phyloP scores from a whole-genome alignment of 1,140 invertebrate genomes.

The Meteorus sp. region DNA sequence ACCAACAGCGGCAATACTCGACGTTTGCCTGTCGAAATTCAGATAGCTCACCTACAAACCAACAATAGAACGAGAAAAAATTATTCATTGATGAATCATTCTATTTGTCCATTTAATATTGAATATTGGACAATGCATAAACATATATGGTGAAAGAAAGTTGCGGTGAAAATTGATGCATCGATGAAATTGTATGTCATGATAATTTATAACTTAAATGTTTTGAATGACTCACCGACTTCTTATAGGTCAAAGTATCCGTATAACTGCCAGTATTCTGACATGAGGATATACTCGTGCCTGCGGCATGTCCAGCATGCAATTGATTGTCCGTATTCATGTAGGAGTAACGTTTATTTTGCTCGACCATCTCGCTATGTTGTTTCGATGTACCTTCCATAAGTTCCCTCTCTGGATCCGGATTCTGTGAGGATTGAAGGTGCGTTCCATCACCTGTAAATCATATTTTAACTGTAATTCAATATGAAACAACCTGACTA shows the following conservation, averaged over 20 bases:
- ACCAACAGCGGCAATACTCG: slow-evolving; percentile 73
- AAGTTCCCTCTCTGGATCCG: slow-evolving; percentile 52
- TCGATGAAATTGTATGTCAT: slow-evolving; percentile 12
- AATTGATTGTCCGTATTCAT: slow-evolving; percentile 54
- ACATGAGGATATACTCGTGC: slow-evolving; percentile 55
- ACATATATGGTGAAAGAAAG: background rate
- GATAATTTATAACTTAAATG: slow-evolving; percentile 18
- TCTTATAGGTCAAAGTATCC: slow-evolving; percentile 57
- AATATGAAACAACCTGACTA: background rate
- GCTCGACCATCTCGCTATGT: slow-evolving; percentile 51
- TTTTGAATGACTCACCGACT: slow-evolving; percentile 41
- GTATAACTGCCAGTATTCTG: slow-evolving; percentile 53
- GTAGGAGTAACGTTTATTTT: slow-evolving; percentile 53
- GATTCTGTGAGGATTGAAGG: slow-evolving; percentile 51
- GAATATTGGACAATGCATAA: slow-evolving; percentile 30
- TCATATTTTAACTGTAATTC: slow-evolving; percentile 22
- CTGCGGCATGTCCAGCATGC: slow-evolving; percentile 49
- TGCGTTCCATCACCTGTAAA: slow-evolving; percentile 49
- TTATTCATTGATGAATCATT: slow-evolving; percentile 6
- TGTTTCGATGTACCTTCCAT: slow-evolving; percentile 49
- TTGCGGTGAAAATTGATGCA: background rate
- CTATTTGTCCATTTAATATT: no score
- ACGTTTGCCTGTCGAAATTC: slow-evolving; percentile 56
- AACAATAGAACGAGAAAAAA: slow-evolving; percentile 8
- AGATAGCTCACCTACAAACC: slow-evolving; percentile 50